These are phyloP conservation scores for Falcunculus frontatus DNA, from an alignment of 2,113 vertebrate species.

Conservation along the genomic window DNA sequence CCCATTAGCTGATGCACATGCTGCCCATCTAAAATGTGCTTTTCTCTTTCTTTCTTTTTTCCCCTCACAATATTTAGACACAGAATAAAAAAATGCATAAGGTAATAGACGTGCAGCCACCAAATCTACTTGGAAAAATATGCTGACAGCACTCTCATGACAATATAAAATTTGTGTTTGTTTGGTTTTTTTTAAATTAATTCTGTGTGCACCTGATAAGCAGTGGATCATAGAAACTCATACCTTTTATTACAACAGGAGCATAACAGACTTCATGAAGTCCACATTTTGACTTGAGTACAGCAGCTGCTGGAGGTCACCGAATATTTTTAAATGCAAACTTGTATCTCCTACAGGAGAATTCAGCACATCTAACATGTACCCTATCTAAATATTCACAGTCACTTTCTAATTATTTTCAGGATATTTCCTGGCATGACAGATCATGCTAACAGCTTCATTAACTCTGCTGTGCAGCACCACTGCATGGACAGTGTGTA, in stretches of 20 bases:
- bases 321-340: not conserved
- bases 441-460: constrained; percentile 39
- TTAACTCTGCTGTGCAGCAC: not conserved
- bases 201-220: not conserved
- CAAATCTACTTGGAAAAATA: not conserved
- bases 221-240: not conserved
- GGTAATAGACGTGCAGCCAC: not conserved
- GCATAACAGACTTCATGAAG: not conserved
- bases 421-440: constrained; percentile 7
- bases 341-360: not conserved
- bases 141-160: not conserved
- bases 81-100: not conserved
- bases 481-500: not conserved
- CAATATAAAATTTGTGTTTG: not conserved
- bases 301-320: not conserved
- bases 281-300: not conserved
- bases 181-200: not conserved
- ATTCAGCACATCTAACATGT: not conserved
- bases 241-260: not conserved
- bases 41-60: not conserved
- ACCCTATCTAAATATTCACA: not conserved
- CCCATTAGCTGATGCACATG: not conserved
- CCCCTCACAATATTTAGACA: not conserved
- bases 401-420: constrained; percentile 39
- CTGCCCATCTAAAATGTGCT: not conserved